These are phyloP conservation scores for Tenthredo notha DNA, from an alignment of 2,888 invertebrate species.

Conservation along the genomic window DNA sequence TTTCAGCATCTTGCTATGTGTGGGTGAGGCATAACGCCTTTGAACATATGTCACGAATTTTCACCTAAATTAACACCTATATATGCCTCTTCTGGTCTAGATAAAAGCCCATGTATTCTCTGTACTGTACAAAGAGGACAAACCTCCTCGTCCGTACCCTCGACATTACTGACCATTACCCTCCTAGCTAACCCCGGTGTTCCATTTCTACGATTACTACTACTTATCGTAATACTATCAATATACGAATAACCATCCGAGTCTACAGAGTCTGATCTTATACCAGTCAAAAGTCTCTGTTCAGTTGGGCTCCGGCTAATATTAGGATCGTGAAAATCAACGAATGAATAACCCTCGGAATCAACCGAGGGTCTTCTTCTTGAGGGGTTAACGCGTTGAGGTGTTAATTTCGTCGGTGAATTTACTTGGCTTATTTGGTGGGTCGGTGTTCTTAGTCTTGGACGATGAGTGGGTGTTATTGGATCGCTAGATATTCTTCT, in stretches of 20 bases:
- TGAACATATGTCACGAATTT: conserved; percentile 23
- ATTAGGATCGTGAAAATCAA: conserved; percentile 1
- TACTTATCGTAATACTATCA: conserved; percentile 56
- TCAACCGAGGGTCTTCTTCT: conserved; percentile 35
- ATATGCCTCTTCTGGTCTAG: conserved; percentile 70
- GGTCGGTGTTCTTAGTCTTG: conserved; percentile 21
- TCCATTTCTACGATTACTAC: conserved; percentile 57
- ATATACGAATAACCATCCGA: conserved; percentile 73
- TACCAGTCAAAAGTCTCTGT: conserved; percentile 2
- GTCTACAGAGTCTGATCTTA: conserved; percentile 69
- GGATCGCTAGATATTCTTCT: conserved; percentile 18
- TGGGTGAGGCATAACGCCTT: not conserved
- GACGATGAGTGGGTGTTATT: conserved; percentile 36
- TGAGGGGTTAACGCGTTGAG: conserved; percentile 49
- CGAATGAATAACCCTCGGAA: conserved; percentile 44
- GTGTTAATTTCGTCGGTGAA: conserved; percentile 62
- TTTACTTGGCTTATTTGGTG: not conserved
- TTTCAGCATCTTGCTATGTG: not conserved
- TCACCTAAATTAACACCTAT: not conserved
- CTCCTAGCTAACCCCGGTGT: conserved; percentile 67
- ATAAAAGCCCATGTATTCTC: conserved; percentile 72
- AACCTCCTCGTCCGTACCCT: conserved; percentile 70
- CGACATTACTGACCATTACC: conserved; percentile 56
- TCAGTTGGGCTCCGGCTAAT: conserved; percentile 3
- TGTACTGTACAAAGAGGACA: conserved; percentile 75